A percentile compares a stretch with the other conserved stretches of the same genome.
phyloP scores from a whole-genome alignment of 2,888 invertebrate species.

The Phorcus lineatus region DNA sequence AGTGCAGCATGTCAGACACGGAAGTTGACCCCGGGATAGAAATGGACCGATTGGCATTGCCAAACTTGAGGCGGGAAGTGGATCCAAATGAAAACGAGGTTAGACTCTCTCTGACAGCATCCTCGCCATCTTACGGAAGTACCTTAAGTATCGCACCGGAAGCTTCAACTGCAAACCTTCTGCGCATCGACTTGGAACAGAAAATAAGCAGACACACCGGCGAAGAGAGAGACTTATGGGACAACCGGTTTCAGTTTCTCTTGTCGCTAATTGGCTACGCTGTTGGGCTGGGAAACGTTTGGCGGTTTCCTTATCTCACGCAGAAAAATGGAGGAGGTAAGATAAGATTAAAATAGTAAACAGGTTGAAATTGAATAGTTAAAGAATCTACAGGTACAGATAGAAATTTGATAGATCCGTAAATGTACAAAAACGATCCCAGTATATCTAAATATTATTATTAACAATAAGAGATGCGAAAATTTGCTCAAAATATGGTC shows the following conservation, averaged over 20 bases:
- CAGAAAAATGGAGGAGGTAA: constrained; percentile 70
- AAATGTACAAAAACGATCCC: no score
- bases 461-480: no score
- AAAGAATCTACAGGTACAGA: no score
- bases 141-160: constrained; percentile 55
- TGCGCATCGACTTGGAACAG: constrained; percentile 59
- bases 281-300: constrained; percentile 67
- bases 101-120: not conserved
- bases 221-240: constrained; percentile 64
- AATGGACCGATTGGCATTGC: constrained; percentile 20
- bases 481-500: no score
- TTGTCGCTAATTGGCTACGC: constrained; percentile 65
- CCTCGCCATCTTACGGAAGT: constrained; percentile 43
- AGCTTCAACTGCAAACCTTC: constrained; percentile 59
- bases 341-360: not conserved
- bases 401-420: no score
- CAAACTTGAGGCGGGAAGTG: not conserved
- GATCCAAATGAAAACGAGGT: not conserved
- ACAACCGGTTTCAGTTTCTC: constrained; percentile 61
- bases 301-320: constrained; percentile 67
- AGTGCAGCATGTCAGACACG: constrained; percentile 4
- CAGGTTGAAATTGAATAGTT: no score
- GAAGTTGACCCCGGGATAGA: constrained; percentile 15
- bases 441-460: no score
- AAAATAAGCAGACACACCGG: constrained; percentile 62